A percentile compares a stretch with the other conserved stretches of the same genome.
Conservation (phyloP, 2,888 invertebrate genomes). For the Drosophila buzzatii region DNA sequence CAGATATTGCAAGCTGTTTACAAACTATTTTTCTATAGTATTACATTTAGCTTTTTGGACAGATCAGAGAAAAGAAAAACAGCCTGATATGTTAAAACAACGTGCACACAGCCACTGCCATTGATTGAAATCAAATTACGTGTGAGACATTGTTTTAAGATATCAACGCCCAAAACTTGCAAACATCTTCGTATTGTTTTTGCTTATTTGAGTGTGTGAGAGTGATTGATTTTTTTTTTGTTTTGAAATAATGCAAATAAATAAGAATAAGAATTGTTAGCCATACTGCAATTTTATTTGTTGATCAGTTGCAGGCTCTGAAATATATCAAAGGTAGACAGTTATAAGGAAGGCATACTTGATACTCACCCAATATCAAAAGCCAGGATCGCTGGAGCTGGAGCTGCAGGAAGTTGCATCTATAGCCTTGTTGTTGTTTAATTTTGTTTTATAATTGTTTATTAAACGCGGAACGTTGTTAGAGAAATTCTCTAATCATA, state of each 20-base stretch:
- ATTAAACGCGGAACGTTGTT: conserved; percentile 30
- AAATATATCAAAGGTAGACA: conserved; percentile 54
- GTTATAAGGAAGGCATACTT: conserved; percentile 44
- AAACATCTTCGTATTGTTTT: conserved; percentile 46
- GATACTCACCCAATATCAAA: conserved; percentile 47
- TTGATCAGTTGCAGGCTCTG: conserved; percentile 34
- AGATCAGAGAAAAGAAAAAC: conserved; percentile 11
- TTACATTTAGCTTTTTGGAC: conserved; percentile 36
- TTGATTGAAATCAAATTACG: conserved; percentile 7
- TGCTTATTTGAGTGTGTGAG: not conserved
- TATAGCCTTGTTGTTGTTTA: conserved; percentile 20
- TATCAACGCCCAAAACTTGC: conserved; percentile 50
- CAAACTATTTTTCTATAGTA: conserved; percentile 47
- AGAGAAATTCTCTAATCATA: conserved; percentile 25
- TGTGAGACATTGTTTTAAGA: conserved; percentile 41
- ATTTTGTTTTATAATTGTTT: conserved; percentile 17
- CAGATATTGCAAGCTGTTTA: conserved; percentile 56
- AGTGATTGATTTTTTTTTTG: conserved; percentile 13
- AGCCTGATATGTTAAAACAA: conserved; percentile 56
- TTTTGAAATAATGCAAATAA: conserved; percentile 23
- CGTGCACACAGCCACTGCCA: conserved; percentile 21
- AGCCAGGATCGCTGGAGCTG: not conserved
- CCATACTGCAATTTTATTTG: conserved; percentile 25
- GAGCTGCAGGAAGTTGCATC: conserved; percentile 27
- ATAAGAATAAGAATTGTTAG: conserved; percentile 20